These are phyloP conservation scores for Antennarius striatus DNA, from an alignment of 2,113 vertebrate species.

Conservation along the genomic window DNA sequence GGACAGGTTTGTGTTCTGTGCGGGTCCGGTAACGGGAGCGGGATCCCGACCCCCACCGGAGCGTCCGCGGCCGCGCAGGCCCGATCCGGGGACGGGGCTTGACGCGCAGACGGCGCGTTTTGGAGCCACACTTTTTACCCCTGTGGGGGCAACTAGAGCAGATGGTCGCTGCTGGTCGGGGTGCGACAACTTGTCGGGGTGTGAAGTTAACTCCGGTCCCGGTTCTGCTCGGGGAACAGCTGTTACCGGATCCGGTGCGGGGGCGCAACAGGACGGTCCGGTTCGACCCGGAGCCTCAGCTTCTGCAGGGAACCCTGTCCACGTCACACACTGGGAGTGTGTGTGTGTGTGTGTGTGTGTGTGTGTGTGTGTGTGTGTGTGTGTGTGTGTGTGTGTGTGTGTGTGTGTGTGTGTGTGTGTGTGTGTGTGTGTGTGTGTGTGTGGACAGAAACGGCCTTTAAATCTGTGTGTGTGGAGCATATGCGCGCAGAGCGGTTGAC, in stretches of 20 bases:
- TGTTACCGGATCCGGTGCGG: slow-evolving; percentile 8
- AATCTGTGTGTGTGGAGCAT: slow-evolving; percentile 34
- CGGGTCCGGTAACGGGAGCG: too few relatives aligned
- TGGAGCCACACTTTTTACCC: not conserved
- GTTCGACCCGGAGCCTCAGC: not conserved
- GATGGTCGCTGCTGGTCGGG: too few relatives aligned
- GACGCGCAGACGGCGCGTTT: not conserved
- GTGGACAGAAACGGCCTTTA: not conserved
- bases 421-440: not conserved
- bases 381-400: too few relatives aligned
- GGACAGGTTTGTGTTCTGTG: not conserved
- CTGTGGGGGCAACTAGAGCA: too few relatives aligned
- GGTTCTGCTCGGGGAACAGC: slow-evolving; percentile 30
- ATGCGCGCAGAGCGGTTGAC: slow-evolving; percentile 59
- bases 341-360: too few relatives aligned
- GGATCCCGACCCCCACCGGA: too few relatives aligned
- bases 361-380: too few relatives aligned
- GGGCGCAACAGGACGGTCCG: slow-evolving; percentile 41
- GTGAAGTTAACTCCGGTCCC: slow-evolving; percentile 34
- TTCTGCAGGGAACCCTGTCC: slow-evolving; percentile 2
- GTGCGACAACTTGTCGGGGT: slow-evolving; percentile 40
- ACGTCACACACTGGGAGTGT: not conserved
- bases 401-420: not conserved
- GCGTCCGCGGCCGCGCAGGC: too few relatives aligned
- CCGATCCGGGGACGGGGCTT: too few relatives aligned